Evolutionary conservation across 2,797 vertebrate genomes (phyloP), one percentile per base, ranked within the genome.

Genomic region (Cirrhinus mrigala): DNA sequence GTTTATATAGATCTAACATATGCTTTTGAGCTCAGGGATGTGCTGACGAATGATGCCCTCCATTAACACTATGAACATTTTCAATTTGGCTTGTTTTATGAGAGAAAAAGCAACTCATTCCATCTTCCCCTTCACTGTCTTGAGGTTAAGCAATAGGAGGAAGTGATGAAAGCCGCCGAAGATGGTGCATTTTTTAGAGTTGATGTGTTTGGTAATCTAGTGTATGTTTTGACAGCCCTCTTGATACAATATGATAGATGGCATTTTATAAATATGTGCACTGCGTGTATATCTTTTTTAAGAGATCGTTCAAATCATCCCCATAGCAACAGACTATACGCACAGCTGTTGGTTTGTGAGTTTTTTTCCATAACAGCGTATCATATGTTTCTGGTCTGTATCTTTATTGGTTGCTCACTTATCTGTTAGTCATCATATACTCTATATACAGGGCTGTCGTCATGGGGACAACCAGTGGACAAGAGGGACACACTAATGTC

Each of bases 141-240:
- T 87, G 68, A 62, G 75, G 62, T 83, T 83, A 64, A 12, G 62
- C 52, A 81, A 69, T 62, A 20, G 29, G 50, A 87, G 71, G 82
- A 84, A 84, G 82, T 87, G 82, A 81, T 48, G 81, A 74, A 74
- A 74, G 44, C 81, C 44, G 50, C 27, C 33, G 12, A 83, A 64
- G 18, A 75, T 29, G 8, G 3, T 50, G 24, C 7, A n/a, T n/a
- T 50, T 56, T 54, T 76, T 27, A 52, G 37, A 46, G 68, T 44
- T 12, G 16, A 52, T 52, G 24, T 74, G 80, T 82, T 62, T 82
- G 46, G 78, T 68, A 37, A 66, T 46, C 8, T 62, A 22, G 22
- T 24, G 56, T 62, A 7, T 37, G 14, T 46, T 73, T 58, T 60
- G n/a, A 62, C 9, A 48, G 24, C 27, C 62, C 18, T 37, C 18